Percentiles rank a stretch among this genome's conserved stretches.
Evolutionary conservation across 2,797 vertebrate species (phyloP).

Genomic region (Coranthus polyacanthus): DNA sequence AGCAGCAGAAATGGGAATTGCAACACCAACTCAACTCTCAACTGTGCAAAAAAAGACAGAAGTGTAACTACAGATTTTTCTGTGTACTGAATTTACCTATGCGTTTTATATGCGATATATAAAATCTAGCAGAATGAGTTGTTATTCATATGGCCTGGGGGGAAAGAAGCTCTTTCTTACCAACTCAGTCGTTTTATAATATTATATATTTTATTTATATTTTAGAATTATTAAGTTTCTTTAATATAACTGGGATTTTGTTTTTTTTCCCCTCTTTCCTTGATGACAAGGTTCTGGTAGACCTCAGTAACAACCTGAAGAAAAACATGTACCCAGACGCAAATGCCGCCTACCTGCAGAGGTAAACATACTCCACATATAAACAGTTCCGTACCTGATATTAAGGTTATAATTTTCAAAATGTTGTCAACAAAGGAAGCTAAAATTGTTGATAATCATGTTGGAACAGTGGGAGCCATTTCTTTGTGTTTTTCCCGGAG

Average conservation of each 20-base stretch:
- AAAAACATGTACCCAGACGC: slow-evolving; percentile 89
- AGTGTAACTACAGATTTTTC: too few species aligned
- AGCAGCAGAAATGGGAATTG: too few species aligned
- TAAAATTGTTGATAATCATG: not conserved
- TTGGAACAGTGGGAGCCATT: not conserved
- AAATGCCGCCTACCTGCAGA: slow-evolving; percentile 82
- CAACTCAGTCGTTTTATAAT: too few species aligned
- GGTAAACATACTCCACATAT: slow-evolving; percentile 34
- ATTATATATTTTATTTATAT: too few species aligned
- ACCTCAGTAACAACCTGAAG: slow-evolving; percentile 93
- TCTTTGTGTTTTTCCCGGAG: slow-evolving; percentile 1
- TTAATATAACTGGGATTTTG: not conserved
- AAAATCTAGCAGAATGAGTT: too few species aligned
- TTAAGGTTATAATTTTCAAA: not conserved
- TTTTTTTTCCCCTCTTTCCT: not conserved
- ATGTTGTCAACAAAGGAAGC: not conserved
- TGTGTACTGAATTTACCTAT: too few species aligned
- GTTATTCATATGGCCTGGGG: too few species aligned
- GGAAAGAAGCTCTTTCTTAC: too few species aligned
- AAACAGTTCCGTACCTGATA: not conserved
- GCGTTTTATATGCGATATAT: too few species aligned
- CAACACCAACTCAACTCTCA: too few species aligned
- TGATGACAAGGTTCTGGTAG: slow-evolving; percentile 87
- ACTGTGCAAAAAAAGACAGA: too few species aligned
- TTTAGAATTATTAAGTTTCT: too few species aligned